These are phyloP conservation scores for Caenorhabditis japonica DNA, from an alignment of 2,888 invertebrate genomes.

Conservation along the genomic window DNA sequence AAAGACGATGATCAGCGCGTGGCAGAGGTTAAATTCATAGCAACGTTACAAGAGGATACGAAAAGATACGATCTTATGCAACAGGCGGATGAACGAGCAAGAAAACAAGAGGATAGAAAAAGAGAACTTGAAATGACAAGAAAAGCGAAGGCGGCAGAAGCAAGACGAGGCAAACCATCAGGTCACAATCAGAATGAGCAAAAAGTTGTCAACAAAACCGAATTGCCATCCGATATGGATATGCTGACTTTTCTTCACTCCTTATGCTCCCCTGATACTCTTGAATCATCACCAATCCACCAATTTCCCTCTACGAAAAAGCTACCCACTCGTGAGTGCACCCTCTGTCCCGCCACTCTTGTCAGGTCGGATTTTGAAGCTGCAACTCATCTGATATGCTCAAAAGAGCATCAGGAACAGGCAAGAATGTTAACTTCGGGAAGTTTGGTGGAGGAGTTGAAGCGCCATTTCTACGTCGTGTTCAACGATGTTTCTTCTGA, in stretches of 20 bases:
- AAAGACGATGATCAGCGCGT: conserved; percentile 95
- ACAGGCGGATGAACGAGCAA: conserved; percentile 87
- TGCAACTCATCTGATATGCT: conserved; percentile 22
- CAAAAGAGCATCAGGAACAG: conserved; percentile 31
- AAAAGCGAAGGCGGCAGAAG: conserved; percentile 86
- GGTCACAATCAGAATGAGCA: no score
- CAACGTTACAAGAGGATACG: conserved; percentile 93
- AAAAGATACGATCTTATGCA: conserved; percentile 79
- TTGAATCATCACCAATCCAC: neutral
- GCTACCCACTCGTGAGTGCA: conserved; percentile 1
- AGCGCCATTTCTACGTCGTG: conserved; percentile 15
- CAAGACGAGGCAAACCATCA: no score
- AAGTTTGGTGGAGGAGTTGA: conserved; percentile 26
- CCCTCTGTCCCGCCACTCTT: conserved; percentile 13
- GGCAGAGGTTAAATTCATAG: conserved; percentile 97
- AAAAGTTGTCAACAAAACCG: no score
- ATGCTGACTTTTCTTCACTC: conserved; percentile 11
- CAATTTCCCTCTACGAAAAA: conserved; percentile 9
- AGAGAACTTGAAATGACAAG: conserved; percentile 77
- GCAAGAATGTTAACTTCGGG: conserved; percentile 27
- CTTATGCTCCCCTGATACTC: neutral
- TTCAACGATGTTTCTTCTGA: neutral
- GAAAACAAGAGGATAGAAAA: conserved; percentile 90
- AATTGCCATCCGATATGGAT: no score
- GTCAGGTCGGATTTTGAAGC: conserved; percentile 29